phyloP scores from a whole-genome alignment of 2,113 vertebrate genomes.

The Brachirus orientalis region DNA sequence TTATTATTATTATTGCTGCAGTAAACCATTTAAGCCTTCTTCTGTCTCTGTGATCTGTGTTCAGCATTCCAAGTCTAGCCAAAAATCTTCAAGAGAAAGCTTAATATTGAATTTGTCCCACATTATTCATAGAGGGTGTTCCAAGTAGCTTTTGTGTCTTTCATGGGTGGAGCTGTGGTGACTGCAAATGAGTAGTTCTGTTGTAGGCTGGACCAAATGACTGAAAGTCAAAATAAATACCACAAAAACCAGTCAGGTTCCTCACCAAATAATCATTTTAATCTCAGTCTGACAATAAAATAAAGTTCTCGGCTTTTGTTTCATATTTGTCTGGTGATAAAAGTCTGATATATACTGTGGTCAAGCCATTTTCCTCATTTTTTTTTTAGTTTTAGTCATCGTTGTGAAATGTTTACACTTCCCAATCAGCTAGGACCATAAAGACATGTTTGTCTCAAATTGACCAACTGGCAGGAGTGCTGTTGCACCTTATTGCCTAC shows the following conservation, averaged over 20 bases:
- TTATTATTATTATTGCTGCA: neutral
- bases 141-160: neutral
- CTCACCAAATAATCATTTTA: neutral
- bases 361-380: neutral
- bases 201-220: conserved; percentile 5
- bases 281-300: neutral
- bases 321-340: neutral
- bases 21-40: neutral
- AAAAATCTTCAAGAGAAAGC: neutral
- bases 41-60: neutral
- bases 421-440: conserved; percentile 55
- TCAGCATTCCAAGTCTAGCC: neutral
- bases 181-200: neutral
- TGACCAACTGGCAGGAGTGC: conserved; percentile 68
- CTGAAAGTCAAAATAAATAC: neutral
- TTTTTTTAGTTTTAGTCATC: conserved; percentile 20
- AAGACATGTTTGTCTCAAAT: conserved; percentile 69
- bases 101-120: neutral
- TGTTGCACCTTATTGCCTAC: conserved; percentile 65
- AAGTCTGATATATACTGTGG: neutral
- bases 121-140: too few species aligned
- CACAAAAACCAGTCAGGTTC: neutral
- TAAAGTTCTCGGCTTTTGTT: neutral
- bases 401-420: conserved; percentile 53
- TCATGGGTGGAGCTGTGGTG: neutral